Evolutionary conservation across 2,113 vertebrate species (phyloP), one percentile per base, ranked within the genome.

Genomic region (Tor tambroides): DNA sequence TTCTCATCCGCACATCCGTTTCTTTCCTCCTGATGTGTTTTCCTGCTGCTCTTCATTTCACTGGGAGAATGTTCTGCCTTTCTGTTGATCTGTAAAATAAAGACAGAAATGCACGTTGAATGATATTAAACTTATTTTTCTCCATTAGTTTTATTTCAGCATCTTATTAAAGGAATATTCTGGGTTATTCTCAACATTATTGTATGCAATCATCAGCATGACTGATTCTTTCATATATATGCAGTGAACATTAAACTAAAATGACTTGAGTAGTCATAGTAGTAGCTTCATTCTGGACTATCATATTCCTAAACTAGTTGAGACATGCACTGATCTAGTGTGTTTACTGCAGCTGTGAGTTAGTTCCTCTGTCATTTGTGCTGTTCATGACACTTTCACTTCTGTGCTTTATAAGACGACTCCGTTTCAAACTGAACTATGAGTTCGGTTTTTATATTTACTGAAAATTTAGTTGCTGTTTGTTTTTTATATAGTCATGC

Each of bases 1-100:
- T 23, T 72, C 35, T 41, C 69, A 23, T n/a, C 32, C 41, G 5
- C 65, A 83, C 59, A 83, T 21, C 61, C 23, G 15, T 75, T 23
- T 75, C 41, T 6, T 32, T 46, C 35, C 81, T 83, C 41, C 65
- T 54, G 32, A 56, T 43, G 35, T 63, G 59, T 81, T 65, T 81
- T 6, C 72, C 72, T 46, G 72, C 72, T 75, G 72, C 41, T 75
- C 72, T 14, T 26, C 23, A 4, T 26, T 26, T 26, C 38, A 46
- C 72, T 43, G 6, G 32, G 35, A 72, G 19, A 41, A 1, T 23
- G 19, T 72, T 17, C 0, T 72, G 35, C 4, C 0, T 19, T 23
- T 75, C 5, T 75, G 38, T 43, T n/a, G 4, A 23, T n/a, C 35
- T 74, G 38, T 6, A 46, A 6, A 15, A 14, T 41, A n/a, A 23